phyloP scores from a whole-genome alignment of 2,797 vertebrate genomes.

The Sebastes itinus region DNA sequence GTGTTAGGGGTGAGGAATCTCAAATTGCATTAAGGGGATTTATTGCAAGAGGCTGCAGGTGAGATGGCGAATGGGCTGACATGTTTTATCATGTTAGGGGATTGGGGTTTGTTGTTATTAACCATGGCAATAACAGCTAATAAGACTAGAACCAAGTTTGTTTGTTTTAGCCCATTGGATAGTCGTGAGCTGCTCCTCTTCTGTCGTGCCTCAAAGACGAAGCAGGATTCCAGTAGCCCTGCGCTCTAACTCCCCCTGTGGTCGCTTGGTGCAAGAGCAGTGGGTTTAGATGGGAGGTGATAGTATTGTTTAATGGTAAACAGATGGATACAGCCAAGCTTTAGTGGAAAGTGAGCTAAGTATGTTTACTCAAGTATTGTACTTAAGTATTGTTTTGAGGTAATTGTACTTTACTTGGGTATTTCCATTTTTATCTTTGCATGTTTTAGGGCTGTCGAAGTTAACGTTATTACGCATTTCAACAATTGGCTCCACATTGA shows the following conservation, averaged over 20 bases:
- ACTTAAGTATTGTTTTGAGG: neutral
- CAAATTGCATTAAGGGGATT: constrained; percentile 42
- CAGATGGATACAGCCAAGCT: neutral
- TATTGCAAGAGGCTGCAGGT: constrained; percentile 28
- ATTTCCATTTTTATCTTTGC: neutral
- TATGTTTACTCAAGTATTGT: neutral
- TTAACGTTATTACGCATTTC: too few species aligned
- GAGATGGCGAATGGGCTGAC: neutral
- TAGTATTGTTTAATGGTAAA: neutral
- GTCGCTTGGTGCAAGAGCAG: neutral
- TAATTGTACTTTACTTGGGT: neutral
- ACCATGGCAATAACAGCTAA: constrained; percentile 41
- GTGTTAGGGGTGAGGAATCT: constrained; percentile 8
- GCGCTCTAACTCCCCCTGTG: constrained; percentile 12
- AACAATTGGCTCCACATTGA: too few species aligned
- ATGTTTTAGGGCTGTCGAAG: too few species aligned
- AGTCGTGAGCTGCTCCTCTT: neutral
- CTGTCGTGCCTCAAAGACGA: neutral
- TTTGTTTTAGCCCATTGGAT: constrained; percentile 10
- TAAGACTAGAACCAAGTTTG: constrained; percentile 30
- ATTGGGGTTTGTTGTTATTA: constrained; percentile 34
- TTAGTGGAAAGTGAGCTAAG: neutral
- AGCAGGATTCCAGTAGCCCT: neutral
- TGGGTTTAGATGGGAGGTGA: neutral
- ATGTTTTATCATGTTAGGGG: constrained; percentile 31